Base-by-base conservation (phyloP, 2,888 invertebrate species). In the Apamea epomidion region DNA sequence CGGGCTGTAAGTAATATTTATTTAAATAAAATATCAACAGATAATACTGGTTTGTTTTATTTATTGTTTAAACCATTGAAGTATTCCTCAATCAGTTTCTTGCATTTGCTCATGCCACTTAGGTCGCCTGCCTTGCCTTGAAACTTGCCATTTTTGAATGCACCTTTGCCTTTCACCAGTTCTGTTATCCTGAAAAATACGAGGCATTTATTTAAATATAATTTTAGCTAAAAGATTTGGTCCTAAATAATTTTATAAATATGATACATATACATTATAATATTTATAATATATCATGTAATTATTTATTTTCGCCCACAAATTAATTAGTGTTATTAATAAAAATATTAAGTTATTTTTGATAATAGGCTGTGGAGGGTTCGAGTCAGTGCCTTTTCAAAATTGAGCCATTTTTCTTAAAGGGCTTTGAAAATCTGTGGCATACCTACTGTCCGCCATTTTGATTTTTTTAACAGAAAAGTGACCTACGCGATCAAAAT, bases 41-140 rank as follows among this genome's bases (percentile, higher is more conserved):
- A 69, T 68, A 65, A 29, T 37, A 76, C 29, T 42, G 69, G n/a
- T 80, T 58, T 42, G 12, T 58, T 16, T 74, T 79, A 83, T 72
- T 80, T 60, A 60, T 79, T 78, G 65, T 80, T 65, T 72, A 81
- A 76, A 76, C 90, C 91, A 91, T 91, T 93, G 93, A 98, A 98
- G 90, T 98, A 97, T 73, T 97, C 96, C 85, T 97, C 96, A 70
- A 98, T 93, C 76, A 98, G 89, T 84, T 97, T 97, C 84, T 97
- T 98, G 91, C 98, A 98, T 93, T 98, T 97, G 51, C 95, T 94
- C 65, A 98, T 94, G 82, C 97, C 97, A n/a, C 96, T 94, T 88
- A 98, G 93, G 90, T 98, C 98, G 8, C 97, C 97, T 0, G 98
- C 98, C 96, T 98, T 99, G 0, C 98, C 99, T 95, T 98, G 98